These are phyloP conservation scores for Rhodophaea formosa DNA, from an alignment of 2,888 invertebrate genomes.

Conservation along the genomic window DNA sequence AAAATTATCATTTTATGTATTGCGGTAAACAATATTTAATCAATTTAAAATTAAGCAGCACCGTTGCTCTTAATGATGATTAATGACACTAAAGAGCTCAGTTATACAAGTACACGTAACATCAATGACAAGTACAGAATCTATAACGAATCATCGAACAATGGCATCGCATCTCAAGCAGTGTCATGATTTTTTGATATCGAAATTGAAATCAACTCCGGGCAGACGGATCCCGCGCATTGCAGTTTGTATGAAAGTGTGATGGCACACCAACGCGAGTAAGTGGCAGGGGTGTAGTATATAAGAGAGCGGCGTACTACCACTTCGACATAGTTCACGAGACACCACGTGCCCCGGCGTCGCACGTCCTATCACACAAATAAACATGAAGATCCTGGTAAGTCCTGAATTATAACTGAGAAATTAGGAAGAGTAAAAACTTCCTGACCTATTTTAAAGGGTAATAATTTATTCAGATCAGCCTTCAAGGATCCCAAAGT, in stretches of 20 bases:
- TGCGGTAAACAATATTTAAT: no score
- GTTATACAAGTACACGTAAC: conserved; percentile 3
- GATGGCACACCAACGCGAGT: conserved; percentile 62
- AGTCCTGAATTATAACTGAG: conserved; percentile 52
- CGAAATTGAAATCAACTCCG: conserved; percentile 48
- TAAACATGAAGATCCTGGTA: conserved; percentile 76
- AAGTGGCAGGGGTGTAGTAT: conserved; percentile 80
- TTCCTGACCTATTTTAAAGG: conserved; percentile 14
- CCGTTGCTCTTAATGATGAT: background rate
- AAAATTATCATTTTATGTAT: no score
- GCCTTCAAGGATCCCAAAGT: conserved; percentile 47
- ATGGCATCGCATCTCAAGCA: conserved; percentile 29
- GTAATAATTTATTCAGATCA: background rate
- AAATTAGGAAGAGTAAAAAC: background rate
- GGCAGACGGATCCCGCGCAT: conserved; percentile 52
- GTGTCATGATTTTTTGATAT: conserved; percentile 49
- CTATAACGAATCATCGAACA: conserved; percentile 27
- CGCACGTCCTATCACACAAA: conserved; percentile 55
- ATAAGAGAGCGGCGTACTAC: conserved; percentile 74
- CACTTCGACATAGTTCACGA: conserved; percentile 77
- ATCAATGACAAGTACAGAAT: conserved; percentile 20
- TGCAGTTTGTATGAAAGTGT: conserved; percentile 73
- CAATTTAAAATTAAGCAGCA: background rate
- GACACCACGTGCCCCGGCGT: conserved; percentile 63
- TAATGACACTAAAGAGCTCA: conserved; percentile 1